Percentiles rank a stretch among this genome's conserved stretches.
Evolutionary conservation across 2,888 invertebrate genomes (phyloP).

Genomic region (Drosophila putrida): DNA sequence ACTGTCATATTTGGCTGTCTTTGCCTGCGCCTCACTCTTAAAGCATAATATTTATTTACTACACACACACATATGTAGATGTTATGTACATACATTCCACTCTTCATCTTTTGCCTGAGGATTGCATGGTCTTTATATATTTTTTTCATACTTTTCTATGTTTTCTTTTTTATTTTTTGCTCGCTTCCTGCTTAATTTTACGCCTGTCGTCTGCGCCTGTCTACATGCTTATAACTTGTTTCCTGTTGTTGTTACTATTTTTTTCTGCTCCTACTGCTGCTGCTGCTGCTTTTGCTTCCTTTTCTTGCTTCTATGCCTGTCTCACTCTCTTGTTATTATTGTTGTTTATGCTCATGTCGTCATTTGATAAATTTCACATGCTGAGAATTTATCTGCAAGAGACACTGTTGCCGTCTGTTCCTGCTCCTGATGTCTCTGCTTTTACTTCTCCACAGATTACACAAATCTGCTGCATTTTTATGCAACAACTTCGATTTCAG

Average conservation of each 20-base stretch:
- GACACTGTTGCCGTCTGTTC: conserved; percentile 41
- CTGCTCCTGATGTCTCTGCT: conserved; percentile 3
- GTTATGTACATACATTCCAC: neutral
- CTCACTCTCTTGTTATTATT: conserved; percentile 11
- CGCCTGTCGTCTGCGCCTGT: conserved; percentile 76
- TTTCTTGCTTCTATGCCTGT: neutral
- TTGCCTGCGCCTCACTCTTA: conserved; percentile 39
- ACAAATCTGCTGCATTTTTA: conserved; percentile 57
- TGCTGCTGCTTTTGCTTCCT: neutral
- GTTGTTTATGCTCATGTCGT: conserved; percentile 53
- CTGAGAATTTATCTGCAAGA: conserved; percentile 68
- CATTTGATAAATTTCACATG: conserved; percentile 78
- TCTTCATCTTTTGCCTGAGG: neutral
- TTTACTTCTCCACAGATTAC: conserved; percentile 37
- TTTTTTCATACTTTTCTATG: conserved; percentile 6
- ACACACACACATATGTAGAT: conserved; percentile 14
- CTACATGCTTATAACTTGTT: conserved; percentile 81
- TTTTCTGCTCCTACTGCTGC: neutral
- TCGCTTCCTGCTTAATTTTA: conserved; percentile 75
- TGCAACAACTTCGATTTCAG: conserved; percentile 45
- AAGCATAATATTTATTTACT: conserved; percentile 59
- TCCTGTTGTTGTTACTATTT: conserved; percentile 55
- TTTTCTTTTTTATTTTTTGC: conserved; percentile 30
- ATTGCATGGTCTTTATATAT: conserved; percentile 19
- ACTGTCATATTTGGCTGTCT: conserved; percentile 70